These are phyloP conservation scores for Troides oblongomaculatus DNA, from an alignment of 2,888 invertebrate species.

Conservation along the genomic window DNA sequence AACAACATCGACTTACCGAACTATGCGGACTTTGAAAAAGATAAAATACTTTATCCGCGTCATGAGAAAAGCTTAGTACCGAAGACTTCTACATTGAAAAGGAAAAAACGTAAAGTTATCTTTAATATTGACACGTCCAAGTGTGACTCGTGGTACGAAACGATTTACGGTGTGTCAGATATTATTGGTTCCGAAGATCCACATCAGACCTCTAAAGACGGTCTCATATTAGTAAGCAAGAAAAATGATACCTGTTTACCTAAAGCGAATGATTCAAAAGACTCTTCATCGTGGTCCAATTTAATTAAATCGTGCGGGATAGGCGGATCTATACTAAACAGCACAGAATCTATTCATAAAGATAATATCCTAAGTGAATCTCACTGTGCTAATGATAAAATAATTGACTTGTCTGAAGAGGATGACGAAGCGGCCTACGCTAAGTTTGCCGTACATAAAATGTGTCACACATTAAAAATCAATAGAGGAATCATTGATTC, in stretches of 20 bases:
- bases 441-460: slow-evolving; percentile 64
- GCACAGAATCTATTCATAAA: slow-evolving; percentile 40
- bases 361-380: slow-evolving; percentile 60
- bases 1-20: slow-evolving; percentile 56
- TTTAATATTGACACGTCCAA: slow-evolving; percentile 47
- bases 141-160: slow-evolving; percentile 62
- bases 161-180: slow-evolving; percentile 64
- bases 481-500: slow-evolving; percentile 58
- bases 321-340: slow-evolving; percentile 45
- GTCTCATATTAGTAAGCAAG: not conserved
- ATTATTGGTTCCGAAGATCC: slow-evolving; percentile 34
- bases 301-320: slow-evolving; percentile 54
- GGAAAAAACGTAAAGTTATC: slow-evolving; percentile 48
- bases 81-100: slow-evolving; percentile 61
- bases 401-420: slow-evolving; percentile 46
- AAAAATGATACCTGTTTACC: slow-evolving; percentile 33
- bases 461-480: slow-evolving; percentile 55
- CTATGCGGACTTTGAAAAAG: slow-evolving; percentile 59
- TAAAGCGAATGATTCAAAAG: slow-evolving; percentile 36
- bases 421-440: slow-evolving; percentile 55
- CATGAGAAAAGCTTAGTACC: slow-evolving; percentile 41
- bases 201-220: slow-evolving; percentile 2
- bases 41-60: slow-evolving; percentile 44
- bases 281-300: slow-evolving; percentile 60
- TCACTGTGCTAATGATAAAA: slow-evolving; percentile 40